Conservation (phyloP, 2,113 vertebrate genomes). For the Petrocephalus zakoni region DNA sequence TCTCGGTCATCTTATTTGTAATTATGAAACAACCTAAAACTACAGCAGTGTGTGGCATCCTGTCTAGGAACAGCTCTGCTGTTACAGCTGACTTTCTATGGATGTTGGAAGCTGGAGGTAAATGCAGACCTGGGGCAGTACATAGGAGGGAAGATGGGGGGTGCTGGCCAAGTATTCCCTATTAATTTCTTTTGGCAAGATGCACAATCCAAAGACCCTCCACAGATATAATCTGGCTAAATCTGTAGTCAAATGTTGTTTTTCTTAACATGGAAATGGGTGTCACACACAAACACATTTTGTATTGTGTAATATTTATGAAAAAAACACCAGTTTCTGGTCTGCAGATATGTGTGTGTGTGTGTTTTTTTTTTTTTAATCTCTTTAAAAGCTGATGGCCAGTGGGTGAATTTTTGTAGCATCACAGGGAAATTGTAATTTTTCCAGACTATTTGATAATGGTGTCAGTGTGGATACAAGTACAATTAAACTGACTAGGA, state of each 20-base stretch:
- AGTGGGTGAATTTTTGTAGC: constrained; percentile 21
- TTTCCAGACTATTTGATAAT: constrained; percentile 7
- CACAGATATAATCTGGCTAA: not conserved
- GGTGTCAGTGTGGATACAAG: constrained; percentile 4
- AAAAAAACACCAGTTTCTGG: constrained; percentile 30
- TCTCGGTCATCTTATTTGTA: not conserved
- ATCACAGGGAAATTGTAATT: constrained; percentile 9
- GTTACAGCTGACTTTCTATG: not conserved
- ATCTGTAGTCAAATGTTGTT: constrained; percentile 22
- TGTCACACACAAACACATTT: constrained; percentile 52
- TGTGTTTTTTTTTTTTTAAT: not conserved
- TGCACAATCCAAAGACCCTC: constrained; percentile 68
- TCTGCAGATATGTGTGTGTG: not conserved
- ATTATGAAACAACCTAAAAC: not conserved
- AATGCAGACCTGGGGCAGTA: not conserved
- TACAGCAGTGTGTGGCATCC: not conserved
- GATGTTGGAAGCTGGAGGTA: not conserved
- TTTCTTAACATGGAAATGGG: constrained; percentile 48
- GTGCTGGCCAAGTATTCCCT: not conserved
- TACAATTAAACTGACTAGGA: constrained; percentile 7
- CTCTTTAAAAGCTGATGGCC: constrained; percentile 19
- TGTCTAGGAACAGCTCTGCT: not conserved
- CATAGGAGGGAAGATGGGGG: not conserved
- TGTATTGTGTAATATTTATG: constrained; percentile 41
- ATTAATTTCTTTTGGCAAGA: constrained; percentile 31